phyloP scores from a whole-genome alignment of 2,797 vertebrate genomes.

The Brachyalestes nurse region DNA sequence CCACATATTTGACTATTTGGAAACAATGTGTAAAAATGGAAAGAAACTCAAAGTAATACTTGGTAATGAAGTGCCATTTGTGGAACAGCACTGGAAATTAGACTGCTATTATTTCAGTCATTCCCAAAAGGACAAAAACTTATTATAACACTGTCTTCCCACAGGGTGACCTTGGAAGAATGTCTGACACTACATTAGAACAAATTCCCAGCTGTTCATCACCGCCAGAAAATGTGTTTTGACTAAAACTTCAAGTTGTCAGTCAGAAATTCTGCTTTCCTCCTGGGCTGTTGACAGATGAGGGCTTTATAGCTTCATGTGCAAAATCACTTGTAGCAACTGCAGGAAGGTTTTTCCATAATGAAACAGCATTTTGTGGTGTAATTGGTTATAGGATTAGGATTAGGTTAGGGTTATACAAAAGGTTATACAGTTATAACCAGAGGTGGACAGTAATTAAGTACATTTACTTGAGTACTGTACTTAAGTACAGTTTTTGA shows the following conservation, averaged over 20 bases:
- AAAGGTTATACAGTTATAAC: too few species aligned
- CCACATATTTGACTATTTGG: background rate
- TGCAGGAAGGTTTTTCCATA: background rate
- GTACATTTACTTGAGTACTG: too few species aligned
- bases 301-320: background rate
- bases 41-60: slow-evolving; percentile 6
- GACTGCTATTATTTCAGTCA: slow-evolving; percentile 19
- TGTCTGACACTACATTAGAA: slow-evolving; percentile 7
- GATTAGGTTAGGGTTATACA: too few species aligned
- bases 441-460: too few species aligned
- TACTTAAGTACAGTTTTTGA: too few species aligned
- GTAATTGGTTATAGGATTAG: background rate
- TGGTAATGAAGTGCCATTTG: slow-evolving; percentile 30
- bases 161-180: slow-evolving; percentile 29
- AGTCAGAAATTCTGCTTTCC: slow-evolving; percentile 2
- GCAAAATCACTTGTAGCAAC: background rate
- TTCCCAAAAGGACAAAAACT: slow-evolving; percentile 14
- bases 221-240: slow-evolving; percentile 17
- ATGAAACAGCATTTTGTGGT: slow-evolving; percentile 9
- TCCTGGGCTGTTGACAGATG: slow-evolving; percentile 8
- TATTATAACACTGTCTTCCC: slow-evolving; percentile 19
- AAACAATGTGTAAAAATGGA: background rate
- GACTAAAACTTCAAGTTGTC: slow-evolving; percentile 19
- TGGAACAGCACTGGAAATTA: background rate
- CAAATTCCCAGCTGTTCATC: slow-evolving; percentile 33